Percentiles rank a stretch among this genome's conserved stretches.
These are phyloP conservation scores for Nomada fabriciana DNA, from an alignment of 2,888 invertebrate species.

Conservation along the genomic window DNA sequence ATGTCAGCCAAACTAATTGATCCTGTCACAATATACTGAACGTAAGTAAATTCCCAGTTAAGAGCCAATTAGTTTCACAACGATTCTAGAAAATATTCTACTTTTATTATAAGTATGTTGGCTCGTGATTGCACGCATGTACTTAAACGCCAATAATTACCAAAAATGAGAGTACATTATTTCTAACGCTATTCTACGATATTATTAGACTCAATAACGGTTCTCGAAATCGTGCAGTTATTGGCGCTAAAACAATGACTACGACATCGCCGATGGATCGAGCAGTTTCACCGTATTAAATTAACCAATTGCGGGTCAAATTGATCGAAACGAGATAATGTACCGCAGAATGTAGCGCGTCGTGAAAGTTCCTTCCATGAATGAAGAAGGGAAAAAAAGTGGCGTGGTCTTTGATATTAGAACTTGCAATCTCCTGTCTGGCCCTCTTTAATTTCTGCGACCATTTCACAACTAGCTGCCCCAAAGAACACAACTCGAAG, in stretches of 20 bases:
- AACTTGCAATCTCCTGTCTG: conserved; percentile 3
- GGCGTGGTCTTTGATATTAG: conserved; percentile 1
- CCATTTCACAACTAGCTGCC: background rate
- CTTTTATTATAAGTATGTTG: background rate
- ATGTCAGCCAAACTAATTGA: too few relatives aligned
- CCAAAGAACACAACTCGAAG: background rate
- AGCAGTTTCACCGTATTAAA: conserved; percentile 79
- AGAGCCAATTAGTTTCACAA: too few relatives aligned
- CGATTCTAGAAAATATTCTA: background rate
- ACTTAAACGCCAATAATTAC: background rate
- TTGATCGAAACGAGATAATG: conserved; percentile 78
- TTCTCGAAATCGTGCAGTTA: conserved; percentile 12
- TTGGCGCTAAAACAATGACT: conserved; percentile 40
- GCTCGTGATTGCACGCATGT: background rate
- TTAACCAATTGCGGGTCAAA: conserved; percentile 78
- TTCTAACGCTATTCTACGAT: conserved; percentile 10
- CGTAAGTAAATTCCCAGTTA: too few relatives aligned
- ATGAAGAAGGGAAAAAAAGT: conserved; percentile 13
- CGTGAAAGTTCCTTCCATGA: conserved; percentile 74
- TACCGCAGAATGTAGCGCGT: conserved; percentile 76
- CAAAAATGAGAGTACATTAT: conserved; percentile 20
- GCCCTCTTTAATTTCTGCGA: conserved; percentile 5
- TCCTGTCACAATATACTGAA: too few relatives aligned
- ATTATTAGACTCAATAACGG: conserved; percentile 27
- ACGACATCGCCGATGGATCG: conserved; percentile 43